Percentiles rank a stretch among this genome's conserved stretches.
These are phyloP conservation scores for Nasua narica DNA, from an alignment of 2,797 vertebrate genomes.

Conservation along the genomic window DNA sequence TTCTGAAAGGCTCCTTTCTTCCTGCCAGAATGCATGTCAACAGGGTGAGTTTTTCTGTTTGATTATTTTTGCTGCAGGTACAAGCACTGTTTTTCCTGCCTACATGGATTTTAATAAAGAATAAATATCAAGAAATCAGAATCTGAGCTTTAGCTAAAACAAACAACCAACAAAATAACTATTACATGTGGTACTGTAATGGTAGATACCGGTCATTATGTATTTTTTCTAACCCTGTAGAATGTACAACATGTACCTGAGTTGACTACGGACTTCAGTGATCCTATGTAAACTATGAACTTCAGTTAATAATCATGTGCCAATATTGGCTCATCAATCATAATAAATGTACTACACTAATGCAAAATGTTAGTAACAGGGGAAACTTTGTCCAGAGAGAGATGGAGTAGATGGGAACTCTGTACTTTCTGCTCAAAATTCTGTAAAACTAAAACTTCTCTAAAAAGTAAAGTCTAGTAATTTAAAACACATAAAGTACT, in stretches of 20 bases:
- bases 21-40: background rate
- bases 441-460: background rate
- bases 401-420: background rate
- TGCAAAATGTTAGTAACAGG: background rate
- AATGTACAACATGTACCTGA: background rate
- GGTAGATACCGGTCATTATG: background rate
- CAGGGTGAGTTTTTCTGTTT: background rate
- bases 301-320: background rate
- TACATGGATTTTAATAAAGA: background rate
- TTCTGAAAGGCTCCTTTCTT: background rate
- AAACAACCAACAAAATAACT: background rate
- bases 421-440: background rate
- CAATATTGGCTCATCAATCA: background rate
- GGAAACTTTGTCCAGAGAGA: background rate
- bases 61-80: background rate
- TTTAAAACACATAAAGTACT: constrained; percentile 3
- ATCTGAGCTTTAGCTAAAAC: background rate
- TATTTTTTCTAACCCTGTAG: background rate
- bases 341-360: background rate
- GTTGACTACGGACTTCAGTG: background rate
- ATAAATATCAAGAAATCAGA: background rate
- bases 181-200: background rate
- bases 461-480: background rate
- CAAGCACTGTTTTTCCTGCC: background rate
- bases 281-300: background rate